Conservation (phyloP, 2,888 invertebrate genomes). For the Temnothorax rugatulus region DNA sequence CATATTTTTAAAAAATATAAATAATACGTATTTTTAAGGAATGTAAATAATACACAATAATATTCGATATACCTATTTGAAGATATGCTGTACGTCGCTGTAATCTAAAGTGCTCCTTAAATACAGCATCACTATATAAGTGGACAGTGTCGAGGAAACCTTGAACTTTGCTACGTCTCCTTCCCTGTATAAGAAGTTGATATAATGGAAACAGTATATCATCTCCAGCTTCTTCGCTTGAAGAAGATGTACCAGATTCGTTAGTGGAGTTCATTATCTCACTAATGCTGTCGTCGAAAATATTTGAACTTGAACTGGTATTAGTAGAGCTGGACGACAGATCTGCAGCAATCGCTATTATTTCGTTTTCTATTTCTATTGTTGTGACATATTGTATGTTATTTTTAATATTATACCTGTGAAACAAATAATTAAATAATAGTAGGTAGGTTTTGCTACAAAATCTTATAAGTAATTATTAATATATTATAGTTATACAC, state of each 20-base stretch:
- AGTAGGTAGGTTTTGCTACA: not conserved
- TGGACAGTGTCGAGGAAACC: conserved; percentile 11
- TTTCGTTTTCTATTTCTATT: not conserved
- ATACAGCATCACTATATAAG: conserved; percentile 12
- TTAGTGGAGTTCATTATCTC: not conserved
- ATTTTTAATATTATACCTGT: too few relatives aligned
- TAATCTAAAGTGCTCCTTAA: conserved; percentile 29
- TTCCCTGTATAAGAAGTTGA: conserved; percentile 31
- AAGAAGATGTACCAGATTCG: not conserved
- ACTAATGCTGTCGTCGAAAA: not conserved
- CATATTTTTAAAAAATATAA: conserved; percentile 10
- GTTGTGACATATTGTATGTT: not conserved
- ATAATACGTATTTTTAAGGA: not conserved
- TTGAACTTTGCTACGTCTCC: conserved; percentile 25
- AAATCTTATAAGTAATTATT: not conserved
- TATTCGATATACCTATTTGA: conserved; percentile 14
- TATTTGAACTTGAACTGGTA: conserved; percentile 18
- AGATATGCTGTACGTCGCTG: not conserved
- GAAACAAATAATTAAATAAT: too few relatives aligned
- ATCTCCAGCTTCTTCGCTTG: conserved; percentile 5
- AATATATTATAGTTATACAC: not conserved
- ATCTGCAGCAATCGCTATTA: not conserved
- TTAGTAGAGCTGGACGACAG: not conserved
- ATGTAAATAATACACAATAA: conserved; percentile 1
- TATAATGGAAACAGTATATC: conserved; percentile 16